These are phyloP conservation scores for Synergus umbraculus DNA, from an alignment of 2,888 invertebrate species.

Conservation along the genomic window DNA sequence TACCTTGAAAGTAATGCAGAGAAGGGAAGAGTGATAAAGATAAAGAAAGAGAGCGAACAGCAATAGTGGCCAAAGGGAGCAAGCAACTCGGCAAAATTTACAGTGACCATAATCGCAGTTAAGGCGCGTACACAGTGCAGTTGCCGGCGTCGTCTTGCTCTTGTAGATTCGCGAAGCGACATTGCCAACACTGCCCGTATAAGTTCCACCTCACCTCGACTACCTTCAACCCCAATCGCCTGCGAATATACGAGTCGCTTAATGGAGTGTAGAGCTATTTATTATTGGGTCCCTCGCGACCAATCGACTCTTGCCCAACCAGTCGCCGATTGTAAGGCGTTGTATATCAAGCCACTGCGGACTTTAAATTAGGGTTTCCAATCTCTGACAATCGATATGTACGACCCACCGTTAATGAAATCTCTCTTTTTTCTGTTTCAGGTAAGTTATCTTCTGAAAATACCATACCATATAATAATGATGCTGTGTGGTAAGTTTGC, in stretches of 20 bases:
- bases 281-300: conserved; percentile 29
- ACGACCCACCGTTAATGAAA: conserved; percentile 11
- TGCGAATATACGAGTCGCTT: conserved; percentile 21
- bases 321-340: conserved; percentile 1
- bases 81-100: conserved; percentile 21
- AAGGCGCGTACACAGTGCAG: conserved; percentile 27
- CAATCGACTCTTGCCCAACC: conserved; percentile 23
- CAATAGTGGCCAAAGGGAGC: not conserved
- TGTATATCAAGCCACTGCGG: conserved; percentile 15
- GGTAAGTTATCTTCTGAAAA: conserved; percentile 22
- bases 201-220: conserved; percentile 11
- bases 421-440: conserved; percentile 35
- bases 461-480: not conserved
- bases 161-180: conserved; percentile 22
- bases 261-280: conserved; percentile 31
- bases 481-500: not conserved
- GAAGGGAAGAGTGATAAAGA: not conserved
- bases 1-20: not conserved
- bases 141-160: not conserved
- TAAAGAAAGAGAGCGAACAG: not conserved
- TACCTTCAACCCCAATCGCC: conserved; percentile 29
- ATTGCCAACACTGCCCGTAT: conserved; percentile 37
- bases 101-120: conserved; percentile 33
- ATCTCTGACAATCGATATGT: conserved; percentile 20
- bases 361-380: conserved; percentile 26